A percentile compares a stretch with the other conserved stretches of the same genome.
These are phyloP conservation scores for Abramis brama DNA, from an alignment of 2,113 vertebrate species.

Conservation along the genomic window DNA sequence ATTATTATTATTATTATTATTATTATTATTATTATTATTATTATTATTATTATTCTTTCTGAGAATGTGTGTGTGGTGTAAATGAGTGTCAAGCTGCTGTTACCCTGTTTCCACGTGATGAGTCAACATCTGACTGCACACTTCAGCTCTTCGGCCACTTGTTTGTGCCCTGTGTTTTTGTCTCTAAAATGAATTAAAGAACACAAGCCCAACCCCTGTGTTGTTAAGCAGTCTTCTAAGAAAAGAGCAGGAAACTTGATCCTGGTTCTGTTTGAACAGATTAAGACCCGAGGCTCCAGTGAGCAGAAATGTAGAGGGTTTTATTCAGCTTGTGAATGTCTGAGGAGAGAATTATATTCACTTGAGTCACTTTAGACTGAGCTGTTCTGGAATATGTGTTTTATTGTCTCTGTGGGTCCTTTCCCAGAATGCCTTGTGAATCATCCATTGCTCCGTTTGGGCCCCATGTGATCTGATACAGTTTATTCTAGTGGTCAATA, in stretches of 20 bases:
- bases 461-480: neutral
- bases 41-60: too few species aligned
- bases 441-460: neutral
- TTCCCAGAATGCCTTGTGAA: conserved; percentile 34
- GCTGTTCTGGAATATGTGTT: neutral
- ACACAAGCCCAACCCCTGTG: neutral
- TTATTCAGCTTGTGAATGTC: conserved; percentile 1
- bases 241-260: neutral
- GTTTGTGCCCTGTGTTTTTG: neutral
- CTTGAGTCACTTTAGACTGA: conserved; percentile 18
- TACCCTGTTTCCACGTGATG: conserved; percentile 15
- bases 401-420: conserved; percentile 21
- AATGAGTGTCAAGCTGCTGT: neutral
- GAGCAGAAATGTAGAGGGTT: conserved; percentile 12
- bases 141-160: neutral
- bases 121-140: conserved; percentile 36
- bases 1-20: too few species aligned
- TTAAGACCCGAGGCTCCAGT: neutral
- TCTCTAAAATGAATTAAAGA: neutral
- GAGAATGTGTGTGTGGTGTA: neutral
- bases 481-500: neutral
- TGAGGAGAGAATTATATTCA: conserved; percentile 11
- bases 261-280: neutral
- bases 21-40: too few species aligned
- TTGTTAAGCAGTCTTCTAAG: neutral